phyloP scores from a whole-genome alignment of 30 jellyfish, hydroid and myxozoan species.

The Turritopsis dohrnii region DNA sequence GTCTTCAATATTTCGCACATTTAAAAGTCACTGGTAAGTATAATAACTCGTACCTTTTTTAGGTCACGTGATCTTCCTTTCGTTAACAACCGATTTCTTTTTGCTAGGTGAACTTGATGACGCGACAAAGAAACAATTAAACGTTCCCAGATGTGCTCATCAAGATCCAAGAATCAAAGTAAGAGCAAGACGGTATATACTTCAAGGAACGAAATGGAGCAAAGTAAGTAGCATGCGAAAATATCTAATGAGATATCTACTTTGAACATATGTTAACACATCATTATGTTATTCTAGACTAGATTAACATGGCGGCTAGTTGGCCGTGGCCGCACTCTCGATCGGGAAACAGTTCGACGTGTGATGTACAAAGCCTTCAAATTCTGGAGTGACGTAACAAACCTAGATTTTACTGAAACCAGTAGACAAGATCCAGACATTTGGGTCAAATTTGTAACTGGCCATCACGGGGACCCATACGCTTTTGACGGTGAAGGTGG shows the following conservation, averaged over 20 bases:
- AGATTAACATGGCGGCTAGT: slow-evolving; percentile 53
- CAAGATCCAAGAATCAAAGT: slow-evolving; percentile 33
- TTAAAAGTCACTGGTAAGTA: slow-evolving; percentile 51
- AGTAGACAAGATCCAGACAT: slow-evolving; percentile 18
- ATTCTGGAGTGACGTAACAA: too few relatives aligned
- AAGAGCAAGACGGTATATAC: slow-evolving; percentile 46
- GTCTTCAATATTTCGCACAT: slow-evolving; percentile 54
- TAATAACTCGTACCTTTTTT: background rate
- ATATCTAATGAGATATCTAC: background rate
- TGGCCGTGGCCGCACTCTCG: slow-evolving; percentile 36
- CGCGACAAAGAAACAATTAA: slow-evolving; percentile 43
- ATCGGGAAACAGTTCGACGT: slow-evolving; percentile 34
- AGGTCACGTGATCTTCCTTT: too few relatives aligned
- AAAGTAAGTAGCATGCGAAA: slow-evolving; percentile 9
- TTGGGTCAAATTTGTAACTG: slow-evolving; percentile 34
- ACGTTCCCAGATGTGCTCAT: slow-evolving; percentile 50
- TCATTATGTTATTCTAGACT: background rate
- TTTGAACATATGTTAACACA: background rate
- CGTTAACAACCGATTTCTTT: too few relatives aligned
- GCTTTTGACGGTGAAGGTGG: slow-evolving; percentile 67
- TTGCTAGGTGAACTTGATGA: slow-evolving; percentile 55
- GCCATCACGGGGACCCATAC: slow-evolving; percentile 53
- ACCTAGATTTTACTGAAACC: slow-evolving; percentile 43
- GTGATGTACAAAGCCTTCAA: slow-evolving; percentile 46
- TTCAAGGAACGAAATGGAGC: slow-evolving; percentile 62